Evolutionary conservation across 1,140 invertebrate species (phyloP).

Genomic region (Temnothorax longispinosus): DNA sequence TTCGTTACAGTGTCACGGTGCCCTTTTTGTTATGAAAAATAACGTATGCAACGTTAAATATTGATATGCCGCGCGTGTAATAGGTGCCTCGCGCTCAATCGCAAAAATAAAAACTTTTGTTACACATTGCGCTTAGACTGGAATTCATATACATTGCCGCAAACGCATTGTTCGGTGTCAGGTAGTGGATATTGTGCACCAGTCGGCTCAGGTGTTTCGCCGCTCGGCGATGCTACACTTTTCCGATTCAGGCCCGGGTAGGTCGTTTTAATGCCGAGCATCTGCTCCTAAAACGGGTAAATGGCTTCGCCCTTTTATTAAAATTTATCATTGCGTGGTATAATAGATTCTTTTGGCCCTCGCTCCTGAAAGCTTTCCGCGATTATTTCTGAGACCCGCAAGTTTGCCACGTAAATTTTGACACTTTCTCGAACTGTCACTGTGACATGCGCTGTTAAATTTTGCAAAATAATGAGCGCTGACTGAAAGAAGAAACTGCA

Average conservation of each 20-base stretch:
- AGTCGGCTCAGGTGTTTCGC: conserved; percentile 65
- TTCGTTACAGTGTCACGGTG: background rate
- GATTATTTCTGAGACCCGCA: conserved; percentile 28
- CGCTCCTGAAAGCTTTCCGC: conserved; percentile 32
- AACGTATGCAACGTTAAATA: conserved; percentile 17
- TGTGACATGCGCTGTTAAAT: conserved; percentile 6
- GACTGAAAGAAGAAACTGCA: background rate
- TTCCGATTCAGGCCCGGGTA: conserved; percentile 22
- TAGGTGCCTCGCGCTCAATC: background rate
- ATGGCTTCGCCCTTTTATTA: conserved; percentile 57
- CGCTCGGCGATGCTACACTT: conserved; percentile 24
- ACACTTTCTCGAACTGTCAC: background rate
- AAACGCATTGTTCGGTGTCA: conserved; percentile 61
- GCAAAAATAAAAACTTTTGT: conserved; percentile 52
- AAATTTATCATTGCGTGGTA: conserved; percentile 56
- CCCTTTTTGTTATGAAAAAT: conserved; percentile 9
- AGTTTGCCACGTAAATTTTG: conserved; percentile 35
- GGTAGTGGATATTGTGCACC: conserved; percentile 49
- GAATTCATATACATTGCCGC: conserved; percentile 33
- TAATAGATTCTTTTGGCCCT: conserved; percentile 45
- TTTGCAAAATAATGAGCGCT: conserved; percentile 21
- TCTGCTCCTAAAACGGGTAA: conserved; percentile 60
- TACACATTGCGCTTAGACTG: conserved; percentile 8
- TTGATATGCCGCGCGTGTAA: background rate
- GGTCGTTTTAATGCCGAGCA: conserved; percentile 54